These are phyloP conservation scores for Volucella zonaria DNA, from an alignment of 2,888 invertebrate species.

Conservation along the genomic window DNA sequence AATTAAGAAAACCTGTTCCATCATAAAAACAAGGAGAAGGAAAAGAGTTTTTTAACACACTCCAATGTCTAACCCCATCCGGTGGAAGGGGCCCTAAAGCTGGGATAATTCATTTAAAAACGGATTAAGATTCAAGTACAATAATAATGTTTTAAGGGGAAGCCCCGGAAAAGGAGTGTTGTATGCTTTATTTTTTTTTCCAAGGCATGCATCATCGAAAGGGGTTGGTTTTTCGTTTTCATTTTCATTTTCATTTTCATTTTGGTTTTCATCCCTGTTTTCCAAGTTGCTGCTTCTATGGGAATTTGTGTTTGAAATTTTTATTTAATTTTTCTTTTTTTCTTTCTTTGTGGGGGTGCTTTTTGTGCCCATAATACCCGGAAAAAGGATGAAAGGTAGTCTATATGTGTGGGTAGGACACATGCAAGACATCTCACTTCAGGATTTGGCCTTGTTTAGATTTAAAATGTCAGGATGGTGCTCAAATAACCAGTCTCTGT, in stretches of 20 bases:
- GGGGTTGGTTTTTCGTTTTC: constrained; percentile 46
- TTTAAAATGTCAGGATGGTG: neutral
- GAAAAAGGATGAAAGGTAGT: constrained; percentile 18
- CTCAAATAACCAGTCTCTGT: constrained; percentile 8
- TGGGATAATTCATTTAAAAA: constrained; percentile 72
- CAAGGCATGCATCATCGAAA: constrained; percentile 58
- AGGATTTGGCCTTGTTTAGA: constrained; percentile 25
- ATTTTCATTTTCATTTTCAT: constrained; percentile 27
- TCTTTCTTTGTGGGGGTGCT: constrained; percentile 23
- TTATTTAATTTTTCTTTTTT: constrained; percentile 19
- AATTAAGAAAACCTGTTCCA: constrained; percentile 68
- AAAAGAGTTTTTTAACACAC: constrained; percentile 59
- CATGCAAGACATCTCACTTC: constrained; percentile 50
- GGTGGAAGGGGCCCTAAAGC: constrained; percentile 28
- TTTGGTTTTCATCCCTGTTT: no score
- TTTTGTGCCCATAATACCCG: constrained; percentile 54
- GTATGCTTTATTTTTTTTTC: constrained; percentile 14
- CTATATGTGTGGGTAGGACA: constrained; percentile 35
- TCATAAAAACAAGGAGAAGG: constrained; percentile 9
- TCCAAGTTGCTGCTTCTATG: neutral
- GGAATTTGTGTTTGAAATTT: neutral
- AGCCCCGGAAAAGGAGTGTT: constrained; percentile 23
- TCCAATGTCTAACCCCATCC: constrained; percentile 9
- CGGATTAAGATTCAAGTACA: constrained; percentile 71
- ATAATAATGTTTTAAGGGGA: constrained; percentile 59